Evolutionary conservation across 1,140 invertebrate genomes (phyloP).

Genomic region (Drosophila ercepeae): DNA sequence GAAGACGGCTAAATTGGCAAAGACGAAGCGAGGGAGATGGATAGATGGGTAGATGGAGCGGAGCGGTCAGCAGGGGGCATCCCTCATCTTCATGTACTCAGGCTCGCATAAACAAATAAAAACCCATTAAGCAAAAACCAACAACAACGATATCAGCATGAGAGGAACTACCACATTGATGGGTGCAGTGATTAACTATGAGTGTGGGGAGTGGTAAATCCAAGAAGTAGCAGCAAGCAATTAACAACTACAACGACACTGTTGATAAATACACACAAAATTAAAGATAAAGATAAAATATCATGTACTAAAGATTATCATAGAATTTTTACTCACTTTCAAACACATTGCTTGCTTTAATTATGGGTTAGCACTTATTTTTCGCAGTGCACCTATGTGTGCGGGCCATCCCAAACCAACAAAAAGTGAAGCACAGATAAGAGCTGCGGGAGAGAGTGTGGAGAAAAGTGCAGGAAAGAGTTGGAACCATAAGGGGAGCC

Average conservation of each 20-base stretch:
- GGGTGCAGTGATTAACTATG: slow-evolving; percentile 65
- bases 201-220: slow-evolving; percentile 13
- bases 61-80: slow-evolving; percentile 42
- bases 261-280: no score
- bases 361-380: neutral
- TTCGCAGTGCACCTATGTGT: slow-evolving; percentile 29
- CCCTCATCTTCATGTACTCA: slow-evolving; percentile 55
- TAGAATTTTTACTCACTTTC: no score
- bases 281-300: neutral
- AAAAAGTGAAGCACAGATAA: slow-evolving; percentile 39
- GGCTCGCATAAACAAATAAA: slow-evolving; percentile 73
- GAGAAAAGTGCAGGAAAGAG: neutral
- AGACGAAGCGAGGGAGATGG: slow-evolving; percentile 5
- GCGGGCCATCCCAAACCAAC: slow-evolving; percentile 41
- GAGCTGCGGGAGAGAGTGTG: slow-evolving; percentile 17
- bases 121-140: slow-evolving; percentile 76
- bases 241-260: slow-evolving; percentile 78
- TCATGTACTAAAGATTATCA: no score
- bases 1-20: slow-evolving; percentile 36
- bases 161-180: slow-evolving; percentile 51
- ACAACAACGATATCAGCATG: slow-evolving; percentile 46
- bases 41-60: slow-evolving; percentile 9
- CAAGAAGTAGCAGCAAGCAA: slow-evolving; percentile 78
- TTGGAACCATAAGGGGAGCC: slow-evolving; percentile 13
- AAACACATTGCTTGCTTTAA: no score